Evolutionary conservation across 1,140 invertebrate species (phyloP).

Genomic region (Portunus trituberculatus): DNA sequence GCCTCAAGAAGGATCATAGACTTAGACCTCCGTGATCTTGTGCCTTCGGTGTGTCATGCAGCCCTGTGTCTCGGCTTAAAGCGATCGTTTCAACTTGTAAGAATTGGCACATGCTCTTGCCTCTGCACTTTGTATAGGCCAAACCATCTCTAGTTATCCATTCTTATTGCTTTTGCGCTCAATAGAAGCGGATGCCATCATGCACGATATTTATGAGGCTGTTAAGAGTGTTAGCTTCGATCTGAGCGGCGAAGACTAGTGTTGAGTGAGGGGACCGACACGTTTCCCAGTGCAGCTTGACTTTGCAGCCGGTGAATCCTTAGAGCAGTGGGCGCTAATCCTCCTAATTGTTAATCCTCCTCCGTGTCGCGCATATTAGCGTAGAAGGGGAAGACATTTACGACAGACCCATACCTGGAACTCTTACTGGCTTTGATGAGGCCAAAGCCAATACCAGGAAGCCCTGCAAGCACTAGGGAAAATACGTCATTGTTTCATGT

Average conservation of each 20-base stretch:
- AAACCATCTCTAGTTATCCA: too few relatives aligned
- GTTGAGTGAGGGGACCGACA: neutral
- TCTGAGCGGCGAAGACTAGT: neutral
- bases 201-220: too few relatives aligned
- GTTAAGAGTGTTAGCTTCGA: too few relatives aligned
- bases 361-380: slow-evolving; percentile 31
- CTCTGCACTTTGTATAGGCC: too few relatives aligned
- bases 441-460: slow-evolving; percentile 28
- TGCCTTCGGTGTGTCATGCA: neutral
- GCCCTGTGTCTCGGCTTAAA: too few relatives aligned
- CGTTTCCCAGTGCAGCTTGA: neutral
- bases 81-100: too few relatives aligned
- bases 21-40: neutral
- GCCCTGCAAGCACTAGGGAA: slow-evolving; percentile 11
- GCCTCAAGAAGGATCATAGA: too few relatives aligned
- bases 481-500: neutral
- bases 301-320: slow-evolving; percentile 17
- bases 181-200: too few relatives aligned
- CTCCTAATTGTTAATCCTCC: slow-evolving; percentile 57
- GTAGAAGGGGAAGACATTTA: slow-evolving; percentile 10
- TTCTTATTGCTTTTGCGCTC: too few relatives aligned
- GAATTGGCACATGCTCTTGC: too few relatives aligned
- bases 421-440: slow-evolving; percentile 51
- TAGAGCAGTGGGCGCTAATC: slow-evolving; percentile 32
- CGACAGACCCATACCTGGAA: slow-evolving; percentile 54